phyloP scores from a whole-genome alignment of 1,140 invertebrate genomes.

The Bacillus rossius region DNA sequence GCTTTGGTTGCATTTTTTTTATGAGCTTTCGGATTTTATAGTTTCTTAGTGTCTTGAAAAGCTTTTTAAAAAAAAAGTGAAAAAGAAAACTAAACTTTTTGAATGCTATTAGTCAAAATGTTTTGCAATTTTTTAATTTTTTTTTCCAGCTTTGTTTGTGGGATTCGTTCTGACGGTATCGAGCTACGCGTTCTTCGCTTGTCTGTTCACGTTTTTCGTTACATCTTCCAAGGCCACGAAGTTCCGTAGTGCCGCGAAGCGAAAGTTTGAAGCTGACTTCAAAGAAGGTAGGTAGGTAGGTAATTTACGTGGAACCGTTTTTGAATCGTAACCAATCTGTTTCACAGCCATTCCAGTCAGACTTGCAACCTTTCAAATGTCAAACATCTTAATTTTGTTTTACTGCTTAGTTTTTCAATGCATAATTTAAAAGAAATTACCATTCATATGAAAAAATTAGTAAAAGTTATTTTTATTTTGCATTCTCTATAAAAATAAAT shows the following conservation, averaged over 20 bases:
- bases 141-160: constrained; percentile 56
- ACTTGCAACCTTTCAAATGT: too few relatives aligned
- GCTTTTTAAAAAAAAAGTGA: too few relatives aligned
- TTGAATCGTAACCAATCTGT: too few relatives aligned
- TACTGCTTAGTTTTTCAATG: too few relatives aligned
- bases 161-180: constrained; percentile 77
- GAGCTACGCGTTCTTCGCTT: constrained; percentile 68
- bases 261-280: constrained; percentile 68
- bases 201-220: constrained; percentile 73
- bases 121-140: background rate
- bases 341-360: too few relatives aligned
- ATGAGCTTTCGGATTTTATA: too few relatives aligned
- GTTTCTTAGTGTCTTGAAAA: too few relatives aligned
- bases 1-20: too few relatives aligned
- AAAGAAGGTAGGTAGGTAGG: constrained; percentile 68
- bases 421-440: background rate
- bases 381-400: too few relatives aligned
- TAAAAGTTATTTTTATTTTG: background rate
- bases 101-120: background rate
- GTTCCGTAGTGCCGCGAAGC: constrained; percentile 62
- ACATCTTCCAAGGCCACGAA: constrained; percentile 80
- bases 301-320: too few relatives aligned
- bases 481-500: too few relatives aligned
- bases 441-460: background rate
- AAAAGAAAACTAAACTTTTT: too few relatives aligned